These are phyloP conservation scores for Spheniscus mendiculus DNA, from an alignment of 2,113 vertebrate genomes.

Conservation along the genomic window DNA sequence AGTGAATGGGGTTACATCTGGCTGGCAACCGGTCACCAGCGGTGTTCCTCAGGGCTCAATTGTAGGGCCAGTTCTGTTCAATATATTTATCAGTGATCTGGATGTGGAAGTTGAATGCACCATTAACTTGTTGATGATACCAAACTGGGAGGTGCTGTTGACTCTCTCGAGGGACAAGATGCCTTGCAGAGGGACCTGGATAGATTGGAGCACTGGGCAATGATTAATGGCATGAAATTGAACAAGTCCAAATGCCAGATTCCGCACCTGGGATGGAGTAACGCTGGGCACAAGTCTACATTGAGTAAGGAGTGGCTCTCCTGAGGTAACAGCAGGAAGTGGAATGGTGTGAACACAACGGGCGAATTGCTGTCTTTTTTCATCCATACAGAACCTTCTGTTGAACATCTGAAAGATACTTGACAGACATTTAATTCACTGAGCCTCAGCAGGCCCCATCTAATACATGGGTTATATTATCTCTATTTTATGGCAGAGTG, in stretches of 20 bases:
- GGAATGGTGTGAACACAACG: neutral
- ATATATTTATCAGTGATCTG: neutral
- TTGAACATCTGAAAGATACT: neutral
- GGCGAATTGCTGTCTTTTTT: neutral
- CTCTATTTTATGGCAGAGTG: neutral
- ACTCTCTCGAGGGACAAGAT: neutral
- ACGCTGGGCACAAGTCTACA: fast-evolving
- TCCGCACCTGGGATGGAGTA: neutral
- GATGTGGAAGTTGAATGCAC: neutral
- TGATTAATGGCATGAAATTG: neutral
- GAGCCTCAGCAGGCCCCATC: neutral
- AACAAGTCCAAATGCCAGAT: neutral
- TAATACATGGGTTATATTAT: neutral
- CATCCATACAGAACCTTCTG: neutral
- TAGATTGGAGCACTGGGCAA: neutral
- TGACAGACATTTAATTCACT: neutral
- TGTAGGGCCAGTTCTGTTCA: neutral
- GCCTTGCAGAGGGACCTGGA: neutral
- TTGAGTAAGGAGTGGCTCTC: neutral
- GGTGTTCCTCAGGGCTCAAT: neutral
- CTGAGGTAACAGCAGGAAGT: neutral
- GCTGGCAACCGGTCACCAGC: fast-evolving
- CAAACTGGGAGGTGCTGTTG: neutral
- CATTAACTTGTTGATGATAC: no score
- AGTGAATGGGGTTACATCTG: neutral